Evolutionary conservation across 2,797 vertebrate species (phyloP).

Genomic region (Parambassis ranga): DNA sequence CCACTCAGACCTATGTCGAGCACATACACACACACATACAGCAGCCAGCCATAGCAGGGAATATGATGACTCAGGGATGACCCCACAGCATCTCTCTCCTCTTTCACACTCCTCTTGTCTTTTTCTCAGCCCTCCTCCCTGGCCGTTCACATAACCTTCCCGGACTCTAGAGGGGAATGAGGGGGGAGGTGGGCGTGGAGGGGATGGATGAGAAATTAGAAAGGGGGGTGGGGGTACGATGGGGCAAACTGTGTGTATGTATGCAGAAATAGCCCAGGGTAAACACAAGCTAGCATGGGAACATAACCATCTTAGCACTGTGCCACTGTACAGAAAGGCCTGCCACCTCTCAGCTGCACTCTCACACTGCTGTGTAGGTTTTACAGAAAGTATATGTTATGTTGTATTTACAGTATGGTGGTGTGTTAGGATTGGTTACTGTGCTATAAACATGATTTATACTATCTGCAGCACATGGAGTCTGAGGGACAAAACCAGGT

Average conservation of each 20-base stretch:
- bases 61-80: constrained; percentile 76
- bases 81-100: constrained; percentile 61
- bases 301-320: constrained; percentile 75
- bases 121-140: constrained; percentile 75
- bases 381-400: not conserved
- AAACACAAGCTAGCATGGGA: constrained; percentile 90
- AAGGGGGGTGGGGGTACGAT: constrained; percentile 82
- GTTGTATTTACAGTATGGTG: no score
- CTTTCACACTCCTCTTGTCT: constrained; percentile 69
- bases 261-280: constrained; percentile 89
- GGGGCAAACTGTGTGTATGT: constrained; percentile 76
- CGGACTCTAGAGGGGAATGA: constrained; percentile 80
- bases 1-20: constrained; percentile 40
- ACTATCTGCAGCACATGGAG: no score
- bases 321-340: constrained; percentile 61
- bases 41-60: constrained; percentile 85
- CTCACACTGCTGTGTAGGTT: not conserved
- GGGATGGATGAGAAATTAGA: constrained; percentile 80
- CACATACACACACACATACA: constrained; percentile 8
- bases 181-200: constrained; percentile 57
- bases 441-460: no score
- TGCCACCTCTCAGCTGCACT: constrained; percentile 1
- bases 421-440: no score
- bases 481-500: no score
- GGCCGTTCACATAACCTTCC: constrained; percentile 94